Evolutionary conservation across 2,888 invertebrate species (phyloP).

Genomic region (Trissoscelio sp.): DNA sequence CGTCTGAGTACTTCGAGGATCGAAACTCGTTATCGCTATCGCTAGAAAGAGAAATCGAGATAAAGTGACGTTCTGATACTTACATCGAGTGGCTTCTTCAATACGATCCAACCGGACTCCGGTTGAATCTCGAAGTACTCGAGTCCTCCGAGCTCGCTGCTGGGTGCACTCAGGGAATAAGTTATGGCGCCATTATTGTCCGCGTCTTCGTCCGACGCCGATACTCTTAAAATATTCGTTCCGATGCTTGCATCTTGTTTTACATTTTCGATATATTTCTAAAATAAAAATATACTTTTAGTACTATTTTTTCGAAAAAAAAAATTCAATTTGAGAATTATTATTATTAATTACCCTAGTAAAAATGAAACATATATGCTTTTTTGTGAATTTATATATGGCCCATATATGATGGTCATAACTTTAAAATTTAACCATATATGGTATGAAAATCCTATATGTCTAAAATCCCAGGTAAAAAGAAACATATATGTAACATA

Average conservation of each 20-base stretch:
- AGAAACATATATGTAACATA: too few species aligned
- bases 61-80: constrained; percentile 85
- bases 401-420: too few species aligned
- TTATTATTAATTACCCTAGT: too few species aligned
- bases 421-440: too few species aligned
- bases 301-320: too few species aligned
- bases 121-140: constrained; percentile 98
- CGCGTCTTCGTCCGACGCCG: constrained; percentile 98
- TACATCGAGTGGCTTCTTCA: constrained; percentile 98
- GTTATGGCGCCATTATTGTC: constrained; percentile 98
- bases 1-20: constrained; percentile 71
- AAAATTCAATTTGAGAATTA: too few species aligned
- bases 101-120: constrained; percentile 98
- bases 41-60: constrained; percentile 64
- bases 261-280: constrained; percentile 98
- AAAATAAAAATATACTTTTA: constrained; percentile 68
- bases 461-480: too few species aligned
- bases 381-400: too few species aligned
- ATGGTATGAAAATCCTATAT: too few species aligned
- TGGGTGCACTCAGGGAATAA: constrained; percentile 95
- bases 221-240: constrained; percentile 96
- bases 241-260: constrained; percentile 98
- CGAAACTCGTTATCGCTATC: constrained; percentile 64
- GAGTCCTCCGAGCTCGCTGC: constrained; percentile 92
- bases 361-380: too few species aligned